Percentiles rank a stretch among this genome's conserved stretches.
Conservation (phyloP, 1,140 invertebrate species). For the Vanessa tameamea region DNA sequence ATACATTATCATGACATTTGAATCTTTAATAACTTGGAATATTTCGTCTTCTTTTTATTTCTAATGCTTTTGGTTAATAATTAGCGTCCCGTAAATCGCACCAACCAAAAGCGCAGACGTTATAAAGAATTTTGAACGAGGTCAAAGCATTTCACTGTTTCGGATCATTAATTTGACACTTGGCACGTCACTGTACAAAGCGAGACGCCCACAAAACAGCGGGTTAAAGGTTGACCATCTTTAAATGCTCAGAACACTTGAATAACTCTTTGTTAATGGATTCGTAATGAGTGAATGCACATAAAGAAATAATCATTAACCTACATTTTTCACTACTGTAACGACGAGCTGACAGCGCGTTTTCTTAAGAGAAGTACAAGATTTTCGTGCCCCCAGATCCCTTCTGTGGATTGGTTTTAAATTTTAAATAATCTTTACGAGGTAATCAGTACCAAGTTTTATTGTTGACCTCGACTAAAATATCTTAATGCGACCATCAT, state of each 20-base stretch:
- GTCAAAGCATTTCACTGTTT: slow-evolving; percentile 61
- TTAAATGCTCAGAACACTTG: slow-evolving; percentile 52
- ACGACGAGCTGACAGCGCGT: slow-evolving; percentile 15
- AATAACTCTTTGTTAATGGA: slow-evolving; percentile 67
- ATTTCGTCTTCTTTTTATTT: too few relatives aligned
- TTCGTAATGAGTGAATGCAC: slow-evolving; percentile 56
- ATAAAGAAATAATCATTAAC: slow-evolving; percentile 46
- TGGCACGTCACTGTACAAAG: slow-evolving; percentile 56
- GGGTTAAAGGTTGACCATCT: slow-evolving; percentile 69
- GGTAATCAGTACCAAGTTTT: too few relatives aligned
- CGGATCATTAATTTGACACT: slow-evolving; percentile 77
- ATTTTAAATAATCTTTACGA: too few relatives aligned
- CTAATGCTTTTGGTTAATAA: background rate
- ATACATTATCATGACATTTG: background rate
- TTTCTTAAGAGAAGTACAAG: slow-evolving; percentile 19
- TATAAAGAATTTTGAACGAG: slow-evolving; percentile 41
- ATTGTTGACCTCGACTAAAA: background rate
- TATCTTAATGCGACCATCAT: slow-evolving; percentile 7
- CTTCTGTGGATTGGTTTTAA: too few relatives aligned
- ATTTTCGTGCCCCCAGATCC: background rate
- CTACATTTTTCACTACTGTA: slow-evolving; percentile 38
- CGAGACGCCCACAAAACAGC: slow-evolving; percentile 59
- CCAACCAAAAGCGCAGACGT: slow-evolving; percentile 11
- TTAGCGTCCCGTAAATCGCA: background rate
- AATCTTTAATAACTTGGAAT: too few relatives aligned